Evolutionary conservation across 2,888 invertebrate genomes (phyloP).

Genomic region (Xylocampa areola): DNA sequence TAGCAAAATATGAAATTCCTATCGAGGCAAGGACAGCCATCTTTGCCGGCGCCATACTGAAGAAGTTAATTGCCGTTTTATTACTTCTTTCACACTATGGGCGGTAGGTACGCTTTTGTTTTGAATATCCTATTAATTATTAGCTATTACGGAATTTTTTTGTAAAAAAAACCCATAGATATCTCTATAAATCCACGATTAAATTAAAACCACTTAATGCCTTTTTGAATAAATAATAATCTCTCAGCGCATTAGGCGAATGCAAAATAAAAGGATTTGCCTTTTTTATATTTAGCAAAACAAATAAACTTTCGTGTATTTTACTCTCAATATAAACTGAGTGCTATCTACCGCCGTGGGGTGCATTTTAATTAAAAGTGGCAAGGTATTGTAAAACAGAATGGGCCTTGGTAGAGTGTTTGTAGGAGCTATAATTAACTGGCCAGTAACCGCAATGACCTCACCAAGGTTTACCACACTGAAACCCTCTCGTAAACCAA

Average conservation of each 20-base stretch:
- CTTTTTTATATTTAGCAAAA: slow-evolving; percentile 23
- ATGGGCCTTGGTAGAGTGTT: slow-evolving; percentile 69
- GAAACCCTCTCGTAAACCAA: slow-evolving; percentile 72
- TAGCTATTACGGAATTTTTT: neutral
- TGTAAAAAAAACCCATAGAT: too few relatives aligned
- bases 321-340: slow-evolving; percentile 32
- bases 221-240: neutral
- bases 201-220: too few relatives aligned
- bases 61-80: slow-evolving; percentile 32
- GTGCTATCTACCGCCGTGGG: slow-evolving; percentile 45
- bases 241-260: neutral
- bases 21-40: slow-evolving; percentile 25
- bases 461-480: slow-evolving; percentile 67
- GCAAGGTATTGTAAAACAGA: slow-evolving; percentile 71
- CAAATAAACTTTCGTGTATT: slow-evolving; percentile 33
- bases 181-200: too few relatives aligned
- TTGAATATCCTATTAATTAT: slow-evolving; percentile 4
- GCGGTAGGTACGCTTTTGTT: slow-evolving; percentile 1
- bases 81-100: slow-evolving; percentile 19
- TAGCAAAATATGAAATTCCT: slow-evolving; percentile 72
- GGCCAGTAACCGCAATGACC: slow-evolving; percentile 68
- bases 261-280: neutral
- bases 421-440: slow-evolving; percentile 72
- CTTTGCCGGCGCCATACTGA: slow-evolving; percentile 21
- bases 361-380: slow-evolving; percentile 75